Conservation (phyloP, 2,888 invertebrate species). For the Lepidochitona cinerea region DNA sequence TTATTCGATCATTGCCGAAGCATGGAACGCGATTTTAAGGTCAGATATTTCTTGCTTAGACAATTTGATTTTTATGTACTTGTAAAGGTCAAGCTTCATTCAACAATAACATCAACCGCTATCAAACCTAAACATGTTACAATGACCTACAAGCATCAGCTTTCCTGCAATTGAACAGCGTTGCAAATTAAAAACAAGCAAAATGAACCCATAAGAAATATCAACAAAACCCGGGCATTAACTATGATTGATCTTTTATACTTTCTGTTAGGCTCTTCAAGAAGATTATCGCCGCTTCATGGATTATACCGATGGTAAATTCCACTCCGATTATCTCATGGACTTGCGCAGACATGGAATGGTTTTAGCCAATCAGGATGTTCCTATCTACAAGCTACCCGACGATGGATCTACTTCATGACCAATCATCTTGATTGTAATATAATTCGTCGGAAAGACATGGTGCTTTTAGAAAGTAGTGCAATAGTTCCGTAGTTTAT, state of each 20-base stretch:
- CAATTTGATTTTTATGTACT: too few relatives aligned
- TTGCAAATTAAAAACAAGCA: not conserved
- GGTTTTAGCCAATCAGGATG: conserved; percentile 49
- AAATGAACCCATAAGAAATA: not conserved
- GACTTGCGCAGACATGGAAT: conserved; percentile 53
- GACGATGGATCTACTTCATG: conserved; percentile 57
- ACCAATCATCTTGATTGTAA: too few relatives aligned
- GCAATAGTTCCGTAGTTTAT: too few relatives aligned
- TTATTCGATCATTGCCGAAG: not conserved
- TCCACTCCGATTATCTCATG: conserved; percentile 69
- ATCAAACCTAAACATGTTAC: too few relatives aligned
- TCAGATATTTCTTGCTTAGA: too few relatives aligned
- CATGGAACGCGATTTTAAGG: not conserved
- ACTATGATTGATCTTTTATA: not conserved
- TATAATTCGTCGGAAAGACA: too few relatives aligned
- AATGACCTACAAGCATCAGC: too few relatives aligned
- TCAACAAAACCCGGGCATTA: not conserved
- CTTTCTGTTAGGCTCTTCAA: conserved; percentile 57
- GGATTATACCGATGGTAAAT: conserved; percentile 68
- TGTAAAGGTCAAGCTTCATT: too few relatives aligned
- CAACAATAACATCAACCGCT: too few relatives aligned
- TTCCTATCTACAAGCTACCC: conserved; percentile 21
- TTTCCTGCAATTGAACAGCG: too few relatives aligned
- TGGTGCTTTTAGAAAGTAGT: too few relatives aligned
- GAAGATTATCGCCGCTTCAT: conserved; percentile 67